Conservation (phyloP, 2,113 vertebrate genomes). For the Hemichromis elongatus region DNA sequence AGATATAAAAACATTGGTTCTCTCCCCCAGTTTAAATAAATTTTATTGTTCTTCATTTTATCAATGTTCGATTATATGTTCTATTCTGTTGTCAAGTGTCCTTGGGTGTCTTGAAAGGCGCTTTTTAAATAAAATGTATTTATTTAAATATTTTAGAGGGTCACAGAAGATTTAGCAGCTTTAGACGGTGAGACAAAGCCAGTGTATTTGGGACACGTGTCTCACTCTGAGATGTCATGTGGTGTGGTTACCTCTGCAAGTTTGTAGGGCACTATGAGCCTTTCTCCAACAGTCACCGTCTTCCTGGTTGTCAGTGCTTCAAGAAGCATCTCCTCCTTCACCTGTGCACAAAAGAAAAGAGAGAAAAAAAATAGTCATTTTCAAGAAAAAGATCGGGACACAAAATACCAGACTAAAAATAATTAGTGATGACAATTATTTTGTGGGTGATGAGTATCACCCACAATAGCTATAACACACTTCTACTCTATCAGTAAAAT, state of each 20-base stretch:
- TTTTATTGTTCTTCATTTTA: too few species aligned
- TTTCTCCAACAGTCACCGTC: constrained; percentile 95
- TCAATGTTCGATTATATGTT: too few species aligned
- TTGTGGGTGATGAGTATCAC: not conserved
- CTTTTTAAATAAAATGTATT: too few species aligned
- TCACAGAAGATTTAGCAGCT: not conserved
- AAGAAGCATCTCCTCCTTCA: constrained; percentile 96
- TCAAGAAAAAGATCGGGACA: not conserved
- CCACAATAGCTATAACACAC: not conserved
- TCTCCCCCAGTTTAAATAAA: too few species aligned
- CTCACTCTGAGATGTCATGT: not conserved
- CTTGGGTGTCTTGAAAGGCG: too few species aligned
- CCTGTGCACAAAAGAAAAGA: constrained; percentile 65
- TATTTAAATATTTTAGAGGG: too few species aligned
- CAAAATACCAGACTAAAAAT: not conserved
- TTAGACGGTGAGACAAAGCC: not conserved
- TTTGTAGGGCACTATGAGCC: constrained; percentile 92
- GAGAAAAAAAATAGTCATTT: not conserved
- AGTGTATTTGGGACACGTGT: not conserved
- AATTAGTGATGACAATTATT: not conserved
- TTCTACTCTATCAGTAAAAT: not conserved
- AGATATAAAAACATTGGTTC: too few species aligned
- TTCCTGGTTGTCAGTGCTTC: constrained; percentile 95
- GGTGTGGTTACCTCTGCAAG: constrained; percentile 82
- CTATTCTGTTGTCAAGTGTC: too few species aligned